Conservation (phyloP, 2,113 vertebrate genomes). For the Euleptes europaea region DNA sequence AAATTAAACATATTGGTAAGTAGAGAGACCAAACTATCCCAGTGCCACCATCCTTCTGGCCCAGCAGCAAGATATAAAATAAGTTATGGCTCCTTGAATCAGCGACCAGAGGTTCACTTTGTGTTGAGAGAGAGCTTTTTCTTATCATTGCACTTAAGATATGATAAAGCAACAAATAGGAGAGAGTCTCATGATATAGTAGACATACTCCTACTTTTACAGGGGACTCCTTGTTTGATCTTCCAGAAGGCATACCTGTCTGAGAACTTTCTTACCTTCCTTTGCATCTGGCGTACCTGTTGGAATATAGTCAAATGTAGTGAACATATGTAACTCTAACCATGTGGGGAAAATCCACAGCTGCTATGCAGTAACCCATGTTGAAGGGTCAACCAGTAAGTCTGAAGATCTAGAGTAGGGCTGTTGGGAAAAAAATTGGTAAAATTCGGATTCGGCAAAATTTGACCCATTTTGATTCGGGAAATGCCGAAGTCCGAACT, state of each 20-base stretch:
- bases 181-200: no score
- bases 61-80: constrained; percentile 32
- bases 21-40: constrained; percentile 21
- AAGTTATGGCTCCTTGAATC: constrained; percentile 40
- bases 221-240: not conserved
- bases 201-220: not conserved
- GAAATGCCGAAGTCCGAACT: no score
- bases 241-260: not conserved
- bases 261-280: not conserved
- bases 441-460: no score
- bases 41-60: not conserved
- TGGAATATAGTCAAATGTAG: not conserved
- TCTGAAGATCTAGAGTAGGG: no score
- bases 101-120: constrained; percentile 37
- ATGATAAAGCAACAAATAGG: not conserved
- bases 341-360: no score
- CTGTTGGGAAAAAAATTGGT: no score
- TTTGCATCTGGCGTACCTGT: not conserved
- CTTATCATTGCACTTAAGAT: constrained; percentile 37
- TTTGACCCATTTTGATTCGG: no score
- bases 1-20: constrained; percentile 34
- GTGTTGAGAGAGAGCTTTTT: constrained; percentile 15
- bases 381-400: no score
- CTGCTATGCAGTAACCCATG: no score
- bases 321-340: no score